A percentile compares a stretch with the other conserved stretches of the same genome.
Evolutionary conservation across 2,113 vertebrate genomes (phyloP).

Genomic region (Calidris pygmaea): DNA sequence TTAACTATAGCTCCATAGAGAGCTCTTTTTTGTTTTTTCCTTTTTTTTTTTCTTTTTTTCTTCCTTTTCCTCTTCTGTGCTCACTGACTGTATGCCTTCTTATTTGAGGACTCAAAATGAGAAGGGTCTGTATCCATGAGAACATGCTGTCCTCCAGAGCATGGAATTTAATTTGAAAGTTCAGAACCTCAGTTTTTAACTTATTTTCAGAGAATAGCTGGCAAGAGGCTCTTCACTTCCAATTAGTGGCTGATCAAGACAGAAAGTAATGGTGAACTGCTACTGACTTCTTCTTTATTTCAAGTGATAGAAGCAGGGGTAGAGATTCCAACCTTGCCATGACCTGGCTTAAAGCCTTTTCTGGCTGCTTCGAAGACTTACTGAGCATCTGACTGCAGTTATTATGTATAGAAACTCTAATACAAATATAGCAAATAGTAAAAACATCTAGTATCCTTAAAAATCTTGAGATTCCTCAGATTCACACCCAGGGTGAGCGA

Average conservation of each 20-base stretch:
- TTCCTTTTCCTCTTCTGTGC: not conserved
- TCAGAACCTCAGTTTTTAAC: not conserved
- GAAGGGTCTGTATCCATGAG: not conserved
- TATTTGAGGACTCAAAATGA: not conserved
- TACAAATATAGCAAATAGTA: not conserved
- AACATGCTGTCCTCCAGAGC: not conserved
- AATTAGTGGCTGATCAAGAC: not conserved
- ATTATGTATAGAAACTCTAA: not conserved
- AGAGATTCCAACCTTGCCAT: not conserved
- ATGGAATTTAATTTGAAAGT: not conserved
- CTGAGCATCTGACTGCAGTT: not conserved
- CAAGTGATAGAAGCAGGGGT: not conserved
- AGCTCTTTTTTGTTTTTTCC: no score
- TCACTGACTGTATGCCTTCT: not conserved
- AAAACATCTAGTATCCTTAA: constrained; percentile 1
- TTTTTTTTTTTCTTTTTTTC: not conserved
- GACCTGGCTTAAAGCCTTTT: not conserved
- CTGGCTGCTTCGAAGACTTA: not conserved
- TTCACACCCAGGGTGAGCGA: not conserved
- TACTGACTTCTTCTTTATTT: not conserved
- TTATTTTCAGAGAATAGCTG: not conserved
- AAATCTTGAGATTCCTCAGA: not conserved
- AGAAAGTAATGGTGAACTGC: not conserved
- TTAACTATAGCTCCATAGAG: accelerated
- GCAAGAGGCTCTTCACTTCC: not conserved